Evolutionary conservation across 2,797 vertebrate species (phyloP).

Genomic region (Lepus oiostolus): DNA sequence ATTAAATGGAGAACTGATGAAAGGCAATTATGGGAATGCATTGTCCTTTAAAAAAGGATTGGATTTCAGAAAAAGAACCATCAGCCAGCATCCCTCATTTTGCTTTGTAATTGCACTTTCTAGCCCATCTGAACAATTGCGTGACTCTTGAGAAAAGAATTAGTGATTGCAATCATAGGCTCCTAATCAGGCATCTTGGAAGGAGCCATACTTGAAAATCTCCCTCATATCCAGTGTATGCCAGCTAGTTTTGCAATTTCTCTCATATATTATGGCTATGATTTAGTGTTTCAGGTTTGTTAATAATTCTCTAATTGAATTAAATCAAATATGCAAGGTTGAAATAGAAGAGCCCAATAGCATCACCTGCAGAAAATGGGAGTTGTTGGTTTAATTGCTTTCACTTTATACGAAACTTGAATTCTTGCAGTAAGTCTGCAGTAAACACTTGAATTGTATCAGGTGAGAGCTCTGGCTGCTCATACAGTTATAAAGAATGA

Average conservation of each 20-base stretch:
- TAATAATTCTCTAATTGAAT: constrained; percentile 84
- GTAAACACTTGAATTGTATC: constrained; percentile 73
- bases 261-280: constrained; percentile 72
- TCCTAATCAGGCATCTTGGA: constrained; percentile 88
- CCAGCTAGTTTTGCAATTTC: constrained; percentile 72
- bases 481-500: constrained; percentile 59
- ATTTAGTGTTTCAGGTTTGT: constrained; percentile 80
- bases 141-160: constrained; percentile 87
- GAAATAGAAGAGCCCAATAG: constrained; percentile 64
- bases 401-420: constrained; percentile 57
- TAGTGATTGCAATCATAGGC: constrained; percentile 90
- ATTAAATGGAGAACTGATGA: constrained; percentile 79
- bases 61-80: constrained; percentile 74
- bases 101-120: constrained; percentile 87
- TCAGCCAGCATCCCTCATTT: constrained; percentile 74
- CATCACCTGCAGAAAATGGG: constrained; percentile 46
- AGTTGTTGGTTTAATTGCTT: constrained; percentile 67
- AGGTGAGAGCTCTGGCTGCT: constrained; percentile 26
- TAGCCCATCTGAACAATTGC: constrained; percentile 84
- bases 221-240: constrained; percentile 70
- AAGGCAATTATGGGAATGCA: constrained; percentile 76
- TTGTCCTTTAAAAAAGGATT: constrained; percentile 82
- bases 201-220: constrained; percentile 85
- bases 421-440: constrained; percentile 55
- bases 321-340: constrained; percentile 75